Conservation (phyloP, 2,113 vertebrate species). For the Emydura subglobosa region DNA sequence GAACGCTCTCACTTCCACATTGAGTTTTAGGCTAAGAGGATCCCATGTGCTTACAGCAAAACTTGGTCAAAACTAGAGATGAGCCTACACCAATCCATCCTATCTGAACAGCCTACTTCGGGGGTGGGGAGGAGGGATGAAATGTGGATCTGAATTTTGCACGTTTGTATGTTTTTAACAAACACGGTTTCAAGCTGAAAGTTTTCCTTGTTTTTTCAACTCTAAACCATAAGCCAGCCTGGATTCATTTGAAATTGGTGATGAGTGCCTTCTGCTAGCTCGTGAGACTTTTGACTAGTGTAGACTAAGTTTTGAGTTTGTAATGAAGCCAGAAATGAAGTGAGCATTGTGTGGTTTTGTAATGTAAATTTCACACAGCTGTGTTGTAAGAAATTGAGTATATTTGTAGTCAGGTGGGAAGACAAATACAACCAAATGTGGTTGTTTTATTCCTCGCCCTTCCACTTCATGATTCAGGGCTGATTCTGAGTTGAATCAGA, state of each 20-base stretch:
- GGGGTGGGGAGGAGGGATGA: background rate
- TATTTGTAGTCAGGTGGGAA: background rate
- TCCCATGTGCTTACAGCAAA: background rate
- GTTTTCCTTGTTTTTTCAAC: background rate
- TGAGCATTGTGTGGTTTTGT: rapidly evolving
- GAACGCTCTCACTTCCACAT: background rate
- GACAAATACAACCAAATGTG: background rate
- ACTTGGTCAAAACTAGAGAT: background rate
- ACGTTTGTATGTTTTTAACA: background rate
- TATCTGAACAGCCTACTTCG: background rate
- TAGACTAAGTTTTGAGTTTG: background rate
- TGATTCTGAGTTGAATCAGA: background rate
- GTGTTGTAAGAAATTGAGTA: background rate
- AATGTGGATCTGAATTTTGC: background rate
- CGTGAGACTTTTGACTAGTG: background rate
- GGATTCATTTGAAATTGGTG: background rate
- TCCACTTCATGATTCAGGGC: background rate
- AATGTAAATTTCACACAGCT: background rate
- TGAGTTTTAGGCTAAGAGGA: background rate
- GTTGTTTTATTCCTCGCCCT: background rate
- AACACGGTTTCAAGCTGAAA: rapidly evolving
- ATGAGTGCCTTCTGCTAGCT: background rate
- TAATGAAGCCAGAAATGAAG: background rate
- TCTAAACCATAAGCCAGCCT: rapidly evolving
- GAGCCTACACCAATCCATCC: background rate